A percentile compares a stretch with the other conserved stretches of the same genome.
These are phyloP conservation scores for Macrosiphum euphorbiae DNA, from an alignment of 2,888 invertebrate genomes.

Conservation along the genomic window DNA sequence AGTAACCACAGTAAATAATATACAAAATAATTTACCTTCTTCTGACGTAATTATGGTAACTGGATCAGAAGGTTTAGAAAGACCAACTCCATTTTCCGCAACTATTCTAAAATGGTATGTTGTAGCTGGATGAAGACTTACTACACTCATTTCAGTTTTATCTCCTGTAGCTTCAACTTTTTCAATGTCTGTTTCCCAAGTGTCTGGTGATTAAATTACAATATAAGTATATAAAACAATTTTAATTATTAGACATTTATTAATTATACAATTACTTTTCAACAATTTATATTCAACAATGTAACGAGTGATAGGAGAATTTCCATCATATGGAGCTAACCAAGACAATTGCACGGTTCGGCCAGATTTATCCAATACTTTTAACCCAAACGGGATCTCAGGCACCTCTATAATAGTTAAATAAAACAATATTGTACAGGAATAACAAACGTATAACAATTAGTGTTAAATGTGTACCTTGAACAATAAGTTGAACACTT, in stretches of 20 bases:
- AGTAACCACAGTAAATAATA: background rate
- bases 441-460: background rate
- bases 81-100: slow-evolving; percentile 93
- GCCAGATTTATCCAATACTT: slow-evolving; percentile 90
- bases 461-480: slow-evolving; percentile 75
- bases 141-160: slow-evolving; percentile 89
- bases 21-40: slow-evolving; percentile 74
- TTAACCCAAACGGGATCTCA: slow-evolving; percentile 90
- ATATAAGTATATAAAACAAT: background rate
- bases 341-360: slow-evolving; percentile 91
- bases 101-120: slow-evolving; percentile 93
- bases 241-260: background rate
- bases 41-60: slow-evolving; percentile 96
- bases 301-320: slow-evolving; percentile 89
- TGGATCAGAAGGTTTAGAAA: slow-evolving; percentile 92
- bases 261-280: slow-evolving; percentile 69
- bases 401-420: slow-evolving; percentile 78
- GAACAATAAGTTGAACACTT: slow-evolving; percentile 95
- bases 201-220: slow-evolving; percentile 70
- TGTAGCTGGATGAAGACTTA: slow-evolving; percentile 89
- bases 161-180: slow-evolving; percentile 90
- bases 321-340: slow-evolving; percentile 93
- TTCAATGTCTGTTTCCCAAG: slow-evolving; percentile 88
- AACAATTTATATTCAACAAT: slow-evolving; percentile 89
- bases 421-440: slow-evolving; percentile 20